Evolutionary conservation across 2,888 invertebrate genomes (phyloP).

Genomic region (Plemyria rubiginata): DNA sequence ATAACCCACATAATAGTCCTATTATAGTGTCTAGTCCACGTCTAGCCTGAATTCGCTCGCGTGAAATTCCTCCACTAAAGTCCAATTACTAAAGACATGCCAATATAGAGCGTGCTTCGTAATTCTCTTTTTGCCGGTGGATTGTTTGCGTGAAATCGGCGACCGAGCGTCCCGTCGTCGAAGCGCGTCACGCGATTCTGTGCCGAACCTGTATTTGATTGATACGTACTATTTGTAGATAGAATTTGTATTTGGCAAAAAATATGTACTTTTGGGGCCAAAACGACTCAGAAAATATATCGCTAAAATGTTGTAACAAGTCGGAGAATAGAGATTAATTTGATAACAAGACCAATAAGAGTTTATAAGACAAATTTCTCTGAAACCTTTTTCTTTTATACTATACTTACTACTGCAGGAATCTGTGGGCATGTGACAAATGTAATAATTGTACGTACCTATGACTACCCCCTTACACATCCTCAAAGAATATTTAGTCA

Average conservation of each 20-base stretch:
- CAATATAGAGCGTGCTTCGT: slow-evolving; percentile 8
- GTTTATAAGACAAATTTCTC: too few relatives aligned
- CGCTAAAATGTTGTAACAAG: too few relatives aligned
- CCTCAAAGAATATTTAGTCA: too few relatives aligned
- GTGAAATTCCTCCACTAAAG: slow-evolving; percentile 5
- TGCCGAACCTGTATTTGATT: neutral
- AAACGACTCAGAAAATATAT: too few relatives aligned
- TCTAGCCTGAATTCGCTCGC: slow-evolving; percentile 10
- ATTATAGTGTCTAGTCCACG: slow-evolving; percentile 15
- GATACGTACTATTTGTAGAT: neutral
- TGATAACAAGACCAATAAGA: too few relatives aligned
- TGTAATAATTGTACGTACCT: too few relatives aligned
- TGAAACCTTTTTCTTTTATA: too few relatives aligned
- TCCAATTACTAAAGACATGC: slow-evolving; percentile 18
- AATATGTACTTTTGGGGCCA: too few relatives aligned
- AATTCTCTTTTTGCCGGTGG: slow-evolving; percentile 24
- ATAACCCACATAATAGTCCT: neutral
- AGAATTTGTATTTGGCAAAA: neutral
- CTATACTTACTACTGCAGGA: too few relatives aligned
- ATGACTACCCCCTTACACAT: too few relatives aligned
- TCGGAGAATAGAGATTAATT: too few relatives aligned
- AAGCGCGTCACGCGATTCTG: slow-evolving; percentile 14
- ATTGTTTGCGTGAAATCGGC: slow-evolving; percentile 30
- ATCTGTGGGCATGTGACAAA: too few relatives aligned
- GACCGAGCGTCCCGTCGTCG: slow-evolving; percentile 4